Evolutionary conservation across 2,113 vertebrate species (phyloP).

Genomic region (Chloropsis hardwickii): DNA sequence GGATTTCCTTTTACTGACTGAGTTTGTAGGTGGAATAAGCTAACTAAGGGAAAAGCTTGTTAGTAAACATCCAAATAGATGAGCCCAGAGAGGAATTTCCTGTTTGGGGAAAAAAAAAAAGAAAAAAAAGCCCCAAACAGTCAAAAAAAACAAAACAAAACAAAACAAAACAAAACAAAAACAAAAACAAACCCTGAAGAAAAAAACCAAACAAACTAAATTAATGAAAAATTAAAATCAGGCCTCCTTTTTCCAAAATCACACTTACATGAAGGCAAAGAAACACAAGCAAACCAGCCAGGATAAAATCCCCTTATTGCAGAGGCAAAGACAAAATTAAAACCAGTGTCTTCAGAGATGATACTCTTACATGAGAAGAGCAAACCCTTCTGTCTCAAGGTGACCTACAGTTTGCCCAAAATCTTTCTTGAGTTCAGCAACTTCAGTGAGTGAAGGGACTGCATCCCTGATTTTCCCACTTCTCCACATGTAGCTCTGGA

Average conservation of each 20-base stretch:
- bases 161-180: accelerated
- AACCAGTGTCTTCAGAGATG: background rate
- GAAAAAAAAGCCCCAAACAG: background rate
- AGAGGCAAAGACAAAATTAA: background rate
- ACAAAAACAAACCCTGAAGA: background rate
- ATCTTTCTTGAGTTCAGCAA: background rate
- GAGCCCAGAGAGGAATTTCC: background rate
- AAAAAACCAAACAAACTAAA: background rate
- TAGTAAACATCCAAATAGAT: conserved; percentile 25
- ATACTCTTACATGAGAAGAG: background rate
- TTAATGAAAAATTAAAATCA: background rate
- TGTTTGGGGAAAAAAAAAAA: background rate
- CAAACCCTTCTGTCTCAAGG: background rate
- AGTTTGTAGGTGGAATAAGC: conserved; percentile 27
- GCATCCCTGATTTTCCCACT: background rate
- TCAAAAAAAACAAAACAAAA: background rate
- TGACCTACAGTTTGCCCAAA: background rate
- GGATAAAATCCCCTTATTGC: background rate
- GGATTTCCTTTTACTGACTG: background rate
- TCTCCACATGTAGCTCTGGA: background rate
- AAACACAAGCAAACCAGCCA: background rate
- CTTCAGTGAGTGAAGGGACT: background rate
- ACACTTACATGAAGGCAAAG: background rate
- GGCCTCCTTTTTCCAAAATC: background rate
- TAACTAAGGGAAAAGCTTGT: background rate